Percentiles rank a stretch among this genome's conserved stretches.
Conservation (phyloP, 2,888 invertebrate genomes). For the Graphium colonna region DNA sequence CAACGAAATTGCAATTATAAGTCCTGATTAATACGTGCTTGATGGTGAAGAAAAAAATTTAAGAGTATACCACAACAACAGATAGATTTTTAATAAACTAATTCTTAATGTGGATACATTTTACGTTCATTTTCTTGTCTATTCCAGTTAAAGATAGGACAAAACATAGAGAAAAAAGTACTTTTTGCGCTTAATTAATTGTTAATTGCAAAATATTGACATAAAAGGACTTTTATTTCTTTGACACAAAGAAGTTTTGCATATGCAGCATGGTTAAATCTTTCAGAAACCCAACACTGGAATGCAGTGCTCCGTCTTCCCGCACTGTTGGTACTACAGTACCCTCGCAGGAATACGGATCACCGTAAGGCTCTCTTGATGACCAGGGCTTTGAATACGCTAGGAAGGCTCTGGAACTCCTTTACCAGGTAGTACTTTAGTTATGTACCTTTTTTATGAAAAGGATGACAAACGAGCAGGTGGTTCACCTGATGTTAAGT, state of each 20-base stretch:
- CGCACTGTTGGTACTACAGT: constrained; percentile 48
- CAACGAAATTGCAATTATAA: too few species aligned
- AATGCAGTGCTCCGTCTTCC: constrained; percentile 50
- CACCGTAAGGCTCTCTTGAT: constrained; percentile 66
- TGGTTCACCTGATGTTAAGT: too few species aligned
- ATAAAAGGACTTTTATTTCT: not conserved
- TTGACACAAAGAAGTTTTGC: too few species aligned
- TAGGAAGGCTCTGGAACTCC: constrained; percentile 51
- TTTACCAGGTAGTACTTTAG: too few species aligned
- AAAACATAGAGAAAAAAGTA: not conserved
- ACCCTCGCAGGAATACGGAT: constrained; percentile 65
- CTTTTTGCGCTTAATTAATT: not conserved
- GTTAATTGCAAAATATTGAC: not conserved
- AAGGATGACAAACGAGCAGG: too few species aligned
- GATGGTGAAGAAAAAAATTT: too few species aligned
- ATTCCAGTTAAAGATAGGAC: not conserved
- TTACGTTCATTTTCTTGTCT: not conserved
- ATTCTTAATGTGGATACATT: not conserved
- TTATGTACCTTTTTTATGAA: too few species aligned
- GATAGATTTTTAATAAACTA: too few species aligned
- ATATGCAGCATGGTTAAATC: not conserved
- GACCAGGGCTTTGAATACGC: constrained; percentile 53
- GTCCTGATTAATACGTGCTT: too few species aligned
- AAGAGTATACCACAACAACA: too few species aligned
- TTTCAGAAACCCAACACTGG: constrained; percentile 49